A percentile compares a stretch with the other conserved stretches of the same genome.
Evolutionary conservation across 1,140 invertebrate genomes (phyloP).

Genomic region (Drosophila insularis): DNA sequence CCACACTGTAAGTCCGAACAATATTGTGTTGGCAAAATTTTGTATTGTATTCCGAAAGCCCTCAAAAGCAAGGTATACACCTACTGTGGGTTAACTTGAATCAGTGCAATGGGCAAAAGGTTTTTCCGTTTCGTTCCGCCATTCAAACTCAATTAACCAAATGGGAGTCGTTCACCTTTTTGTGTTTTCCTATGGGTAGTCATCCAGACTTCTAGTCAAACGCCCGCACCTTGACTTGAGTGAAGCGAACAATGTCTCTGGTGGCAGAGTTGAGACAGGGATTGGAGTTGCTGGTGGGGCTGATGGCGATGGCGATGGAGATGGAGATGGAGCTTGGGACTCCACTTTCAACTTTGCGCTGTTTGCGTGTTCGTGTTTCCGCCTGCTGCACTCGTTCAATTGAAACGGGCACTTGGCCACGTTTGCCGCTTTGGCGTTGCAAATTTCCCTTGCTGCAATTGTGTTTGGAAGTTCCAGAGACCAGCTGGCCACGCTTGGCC

Average conservation of each 20-base stretch:
- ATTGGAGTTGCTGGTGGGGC: background rate
- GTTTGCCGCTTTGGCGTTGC: slow-evolving; percentile 46
- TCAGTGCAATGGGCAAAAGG: slow-evolving; percentile 44
- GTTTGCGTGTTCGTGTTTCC: slow-evolving; percentile 37
- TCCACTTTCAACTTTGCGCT: slow-evolving; percentile 71
- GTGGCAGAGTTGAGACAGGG: slow-evolving; percentile 6
- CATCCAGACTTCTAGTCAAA: slow-evolving; percentile 29
- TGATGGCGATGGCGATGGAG: background rate
- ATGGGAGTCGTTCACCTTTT: slow-evolving; percentile 69
- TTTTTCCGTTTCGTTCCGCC: slow-evolving; percentile 61
- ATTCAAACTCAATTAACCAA: slow-evolving; percentile 72
- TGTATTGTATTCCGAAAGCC: slow-evolving; percentile 18
- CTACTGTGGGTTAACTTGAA: slow-evolving; percentile 24
- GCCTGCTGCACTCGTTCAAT: slow-evolving; percentile 28
- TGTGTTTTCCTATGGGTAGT: slow-evolving; percentile 12
- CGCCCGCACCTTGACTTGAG: slow-evolving; percentile 24
- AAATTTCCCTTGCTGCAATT: slow-evolving; percentile 49
- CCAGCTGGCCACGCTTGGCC: slow-evolving; percentile 68
- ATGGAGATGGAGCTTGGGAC: slow-evolving; percentile 11
- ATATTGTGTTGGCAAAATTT: slow-evolving; percentile 4
- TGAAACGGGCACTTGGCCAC: slow-evolving; percentile 38
- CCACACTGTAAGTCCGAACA: background rate
- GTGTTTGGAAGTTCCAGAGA: slow-evolving; percentile 22
- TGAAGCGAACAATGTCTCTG: slow-evolving; percentile 1
- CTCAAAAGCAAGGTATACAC: background rate